These are phyloP conservation scores for Morinoia aosen DNA, from an alignment of 2,888 invertebrate genomes.

Conservation along the genomic window DNA sequence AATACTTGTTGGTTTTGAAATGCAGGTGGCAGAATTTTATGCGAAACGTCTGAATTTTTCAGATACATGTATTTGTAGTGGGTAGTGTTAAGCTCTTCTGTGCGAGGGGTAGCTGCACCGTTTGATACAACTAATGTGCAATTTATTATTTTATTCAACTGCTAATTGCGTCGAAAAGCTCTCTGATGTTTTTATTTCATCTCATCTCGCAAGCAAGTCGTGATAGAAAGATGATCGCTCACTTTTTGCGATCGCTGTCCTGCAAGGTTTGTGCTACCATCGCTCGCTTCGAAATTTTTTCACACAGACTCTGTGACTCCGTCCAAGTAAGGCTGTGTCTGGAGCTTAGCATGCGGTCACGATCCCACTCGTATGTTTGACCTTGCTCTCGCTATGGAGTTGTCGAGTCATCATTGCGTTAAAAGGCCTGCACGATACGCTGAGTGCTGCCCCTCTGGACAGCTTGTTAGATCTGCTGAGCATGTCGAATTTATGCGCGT, in stretches of 20 bases:
- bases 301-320: not conserved
- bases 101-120: too few species aligned
- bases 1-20: too few species aligned
- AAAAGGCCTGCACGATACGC: not conserved
- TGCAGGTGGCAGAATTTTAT: too few species aligned
- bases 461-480: not conserved
- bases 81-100: too few species aligned
- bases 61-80: too few species aligned
- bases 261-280: not conserved
- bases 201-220: not conserved
- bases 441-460: not conserved
- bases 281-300: not conserved
- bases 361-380: not conserved
- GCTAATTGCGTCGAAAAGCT: not conserved
- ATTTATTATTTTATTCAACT: not conserved
- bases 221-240: not conserved
- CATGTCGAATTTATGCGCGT: not conserved
- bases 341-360: not conserved
- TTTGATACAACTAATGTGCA: too few species aligned
- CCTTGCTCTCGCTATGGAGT: not conserved
- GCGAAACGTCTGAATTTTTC: too few species aligned
- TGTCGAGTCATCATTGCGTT: not conserved
- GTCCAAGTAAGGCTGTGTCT: not conserved
- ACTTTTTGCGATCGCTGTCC: not conserved
- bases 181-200: not conserved